Base-by-base conservation (phyloP, 2,113 vertebrate genomes). In the Aleadryas rufinucha region DNA sequence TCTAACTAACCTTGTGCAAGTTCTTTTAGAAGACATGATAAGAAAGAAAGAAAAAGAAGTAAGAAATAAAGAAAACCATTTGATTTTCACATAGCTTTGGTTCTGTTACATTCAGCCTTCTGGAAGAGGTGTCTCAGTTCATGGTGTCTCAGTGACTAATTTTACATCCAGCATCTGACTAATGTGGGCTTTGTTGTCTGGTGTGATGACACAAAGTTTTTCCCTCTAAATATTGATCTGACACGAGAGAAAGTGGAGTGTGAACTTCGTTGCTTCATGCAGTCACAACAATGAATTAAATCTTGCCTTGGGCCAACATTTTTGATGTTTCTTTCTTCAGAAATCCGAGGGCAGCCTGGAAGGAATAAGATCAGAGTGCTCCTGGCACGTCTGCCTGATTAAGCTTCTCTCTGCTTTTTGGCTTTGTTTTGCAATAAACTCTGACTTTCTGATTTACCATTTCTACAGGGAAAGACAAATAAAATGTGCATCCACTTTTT, bases 1-100 rank as follows among this genome's bases (percentile, higher is more conserved):
- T 16, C 33, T 71, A 44, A 1, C 35, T 75, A 53, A 1, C 3
- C 2, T 53, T 8, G 4, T 6, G 6, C 4, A 30, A 0, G 2
- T 45, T 93, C n/a, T 27, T 69, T 39, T 61, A 35, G 49, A 45
- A 30, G 5, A 15, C 1, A 27, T 8, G 26, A 13, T 13, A 22
- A n/a, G 3, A 11, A 31, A 41, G 11, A 66, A 24, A 45, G 9
- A 9, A n/a, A 61, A 60, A 57, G 2, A 20, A 49, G 3, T 1
- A 21, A 57, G 3, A 20, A 59, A 8, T 8, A 13, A 27, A 42
- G 9, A 8, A 59, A 44, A 20, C 4, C 4, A 22, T 22, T 28
- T 5, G 8, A 37, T 64, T 47, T 52, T 35, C 21, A 20, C 2
- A 2, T 5, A 9, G 6, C 7, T 77, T 86, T 52, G 49, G 10